Evolutionary conservation across 2,113 vertebrate genomes (phyloP).

Genomic region (Gadus chalcogrammus): DNA sequence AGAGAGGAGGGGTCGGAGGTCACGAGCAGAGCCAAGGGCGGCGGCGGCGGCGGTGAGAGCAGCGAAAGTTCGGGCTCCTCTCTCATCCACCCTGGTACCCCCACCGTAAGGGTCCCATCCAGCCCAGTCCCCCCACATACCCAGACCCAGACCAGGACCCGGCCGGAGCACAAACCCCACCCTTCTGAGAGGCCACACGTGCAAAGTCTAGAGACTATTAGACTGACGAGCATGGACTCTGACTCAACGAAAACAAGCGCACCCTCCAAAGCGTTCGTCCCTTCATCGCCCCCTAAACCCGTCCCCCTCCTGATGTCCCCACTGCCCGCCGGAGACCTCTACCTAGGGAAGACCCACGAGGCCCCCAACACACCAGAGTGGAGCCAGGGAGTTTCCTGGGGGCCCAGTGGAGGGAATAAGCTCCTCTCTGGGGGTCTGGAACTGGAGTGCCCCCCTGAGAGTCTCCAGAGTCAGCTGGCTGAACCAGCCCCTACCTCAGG

Average conservation of each 20-base stretch:
- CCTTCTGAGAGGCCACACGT: constrained; percentile 23
- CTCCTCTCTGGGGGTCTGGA: constrained; percentile 49
- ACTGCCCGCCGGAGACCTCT: constrained; percentile 47
- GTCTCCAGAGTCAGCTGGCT: constrained; percentile 63
- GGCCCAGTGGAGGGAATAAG: constrained; percentile 54
- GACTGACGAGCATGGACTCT: constrained; percentile 72
- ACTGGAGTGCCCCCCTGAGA: constrained; percentile 60
- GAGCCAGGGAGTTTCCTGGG: constrained; percentile 48
- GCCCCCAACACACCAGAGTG: constrained; percentile 19
- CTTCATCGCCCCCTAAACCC: constrained; percentile 40
- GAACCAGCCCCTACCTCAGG: constrained; percentile 72
- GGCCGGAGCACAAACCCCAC: constrained; percentile 35
- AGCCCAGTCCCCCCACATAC: constrained; percentile 61
- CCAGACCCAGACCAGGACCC: constrained; percentile 35
- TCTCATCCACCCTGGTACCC: constrained; percentile 25
- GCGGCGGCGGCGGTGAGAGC: too few species aligned
- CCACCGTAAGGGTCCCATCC: constrained; percentile 37
- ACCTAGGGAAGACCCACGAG: constrained; percentile 42
- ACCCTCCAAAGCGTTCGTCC: constrained; percentile 17
- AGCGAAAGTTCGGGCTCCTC: constrained; percentile 16
- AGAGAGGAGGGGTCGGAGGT: constrained; percentile 3
- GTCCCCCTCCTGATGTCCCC: constrained; percentile 33
- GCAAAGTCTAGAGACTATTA: constrained; percentile 43
- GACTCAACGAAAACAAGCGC: constrained; percentile 32
- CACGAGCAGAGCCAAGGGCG: too few species aligned